Evolutionary conservation across 2,113 vertebrate genomes (phyloP).

Genomic region (Bufo gargarizans): DNA sequence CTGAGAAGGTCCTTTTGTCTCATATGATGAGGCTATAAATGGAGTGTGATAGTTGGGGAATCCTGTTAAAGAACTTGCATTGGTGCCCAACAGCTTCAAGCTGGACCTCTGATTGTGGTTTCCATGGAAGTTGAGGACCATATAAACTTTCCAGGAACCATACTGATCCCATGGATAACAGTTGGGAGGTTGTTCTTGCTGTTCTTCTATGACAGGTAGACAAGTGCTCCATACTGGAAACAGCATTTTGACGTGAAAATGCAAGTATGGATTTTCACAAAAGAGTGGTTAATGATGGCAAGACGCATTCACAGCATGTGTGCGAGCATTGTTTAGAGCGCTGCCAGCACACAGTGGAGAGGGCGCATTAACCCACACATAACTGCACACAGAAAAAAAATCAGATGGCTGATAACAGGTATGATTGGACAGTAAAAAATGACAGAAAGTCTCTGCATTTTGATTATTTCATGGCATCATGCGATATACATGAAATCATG

Average conservation of each 20-base stretch:
- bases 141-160: neutral
- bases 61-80: neutral
- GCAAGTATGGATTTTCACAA: slow-evolving; percentile 77
- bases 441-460: slow-evolving; percentile 72
- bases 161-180: neutral
- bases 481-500: slow-evolving; percentile 92
- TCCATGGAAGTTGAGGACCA: neutral
- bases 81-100: neutral
- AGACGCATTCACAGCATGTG: slow-evolving; percentile 76
- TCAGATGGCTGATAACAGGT: slow-evolving; percentile 72
- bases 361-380: slow-evolving; percentile 69
- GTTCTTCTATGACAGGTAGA: slow-evolving; percentile 74
- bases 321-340: slow-evolving; percentile 77
- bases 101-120: neutral
- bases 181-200: slow-evolving; percentile 35
- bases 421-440: slow-evolving; percentile 73
- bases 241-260: slow-evolving; percentile 79
- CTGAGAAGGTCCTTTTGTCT: neutral
- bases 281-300: slow-evolving; percentile 80
- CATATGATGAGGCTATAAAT: neutral
- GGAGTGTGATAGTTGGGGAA: neutral
- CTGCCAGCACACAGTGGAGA: slow-evolving; percentile 71
- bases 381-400: slow-evolving; percentile 66
- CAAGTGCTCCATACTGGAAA: slow-evolving; percentile 71
- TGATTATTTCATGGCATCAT: slow-evolving; percentile 81